Conservation (phyloP, 92 coral and sea anemone genomes). For the Heteractis magnifica region DNA sequence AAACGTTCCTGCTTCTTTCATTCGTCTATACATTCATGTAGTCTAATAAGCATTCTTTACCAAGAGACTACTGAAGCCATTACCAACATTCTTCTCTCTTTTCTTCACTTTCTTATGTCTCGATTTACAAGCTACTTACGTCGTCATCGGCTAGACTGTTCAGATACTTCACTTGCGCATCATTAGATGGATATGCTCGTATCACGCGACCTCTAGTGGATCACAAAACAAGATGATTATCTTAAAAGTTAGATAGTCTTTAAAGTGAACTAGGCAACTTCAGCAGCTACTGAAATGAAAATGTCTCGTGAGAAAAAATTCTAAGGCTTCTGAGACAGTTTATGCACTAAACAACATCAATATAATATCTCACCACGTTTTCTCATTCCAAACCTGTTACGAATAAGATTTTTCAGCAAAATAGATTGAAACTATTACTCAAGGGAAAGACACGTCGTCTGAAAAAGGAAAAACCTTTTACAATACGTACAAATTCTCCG, state of each 20-base stretch:
- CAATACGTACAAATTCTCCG: background rate
- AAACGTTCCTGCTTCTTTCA: no score
- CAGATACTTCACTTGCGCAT: conserved; percentile 14
- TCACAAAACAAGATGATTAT: background rate
- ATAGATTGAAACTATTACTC: background rate
- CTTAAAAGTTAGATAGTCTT: background rate
- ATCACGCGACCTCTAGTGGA: conserved; percentile 17
- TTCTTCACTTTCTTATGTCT: background rate
- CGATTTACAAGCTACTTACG: background rate
- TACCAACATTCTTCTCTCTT: background rate
- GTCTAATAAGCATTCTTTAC: no score
- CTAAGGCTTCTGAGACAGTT: background rate
- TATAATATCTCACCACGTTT: background rate
- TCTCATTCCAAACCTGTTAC: background rate
- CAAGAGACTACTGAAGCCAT: no score
- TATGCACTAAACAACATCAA: background rate
- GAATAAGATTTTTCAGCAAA: background rate
- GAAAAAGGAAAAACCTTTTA: background rate
- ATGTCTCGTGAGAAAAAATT: background rate
- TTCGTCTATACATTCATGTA: no score
- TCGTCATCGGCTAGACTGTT: conserved; percentile 11
- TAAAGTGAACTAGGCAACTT: background rate
- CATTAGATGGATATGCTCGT: conserved; percentile 2
- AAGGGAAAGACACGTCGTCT: background rate
- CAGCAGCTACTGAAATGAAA: no score